A percentile compares a stretch with the other conserved stretches of the same genome.
Conservation (phyloP, 1,140 invertebrate species). For the Sycophaga agraensis region DNA sequence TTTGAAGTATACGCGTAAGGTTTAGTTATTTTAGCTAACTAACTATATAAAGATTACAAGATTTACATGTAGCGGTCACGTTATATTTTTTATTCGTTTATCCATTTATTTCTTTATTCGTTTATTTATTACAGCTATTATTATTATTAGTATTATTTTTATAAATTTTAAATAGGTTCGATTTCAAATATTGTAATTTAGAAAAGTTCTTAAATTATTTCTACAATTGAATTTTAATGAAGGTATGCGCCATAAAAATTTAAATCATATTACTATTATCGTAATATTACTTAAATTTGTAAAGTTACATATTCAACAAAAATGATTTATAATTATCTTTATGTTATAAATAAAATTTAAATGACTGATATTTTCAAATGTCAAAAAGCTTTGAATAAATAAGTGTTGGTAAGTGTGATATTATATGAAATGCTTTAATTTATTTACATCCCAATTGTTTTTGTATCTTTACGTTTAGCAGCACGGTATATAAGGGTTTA, state of each 20-base stretch:
- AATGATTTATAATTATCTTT: too few species aligned
- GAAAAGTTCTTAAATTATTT: background rate
- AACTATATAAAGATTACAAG: conserved; percentile 18
- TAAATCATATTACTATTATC: too few species aligned
- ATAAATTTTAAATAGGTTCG: too few species aligned
- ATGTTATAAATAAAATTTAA: too few species aligned
- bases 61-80: conserved; percentile 15
- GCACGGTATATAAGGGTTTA: background rate
- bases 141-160: background rate
- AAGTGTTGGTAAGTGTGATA: too few species aligned
- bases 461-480: background rate
- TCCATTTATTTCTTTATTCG: background rate
- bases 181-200: background rate
- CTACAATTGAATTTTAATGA: background rate
- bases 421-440: background rate
- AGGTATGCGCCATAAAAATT: background rate
- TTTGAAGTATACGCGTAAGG: conserved; percentile 12
- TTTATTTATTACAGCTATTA: background rate
- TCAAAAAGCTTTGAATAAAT: too few species aligned
- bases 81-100: background rate
- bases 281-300: too few species aligned
- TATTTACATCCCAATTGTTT: conserved; percentile 13
- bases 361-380: too few species aligned
- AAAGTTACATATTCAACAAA: too few species aligned
- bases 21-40: background rate